These are phyloP conservation scores for Scylla paramamosain DNA, from an alignment of 1,140 invertebrate genomes.

Conservation along the genomic window DNA sequence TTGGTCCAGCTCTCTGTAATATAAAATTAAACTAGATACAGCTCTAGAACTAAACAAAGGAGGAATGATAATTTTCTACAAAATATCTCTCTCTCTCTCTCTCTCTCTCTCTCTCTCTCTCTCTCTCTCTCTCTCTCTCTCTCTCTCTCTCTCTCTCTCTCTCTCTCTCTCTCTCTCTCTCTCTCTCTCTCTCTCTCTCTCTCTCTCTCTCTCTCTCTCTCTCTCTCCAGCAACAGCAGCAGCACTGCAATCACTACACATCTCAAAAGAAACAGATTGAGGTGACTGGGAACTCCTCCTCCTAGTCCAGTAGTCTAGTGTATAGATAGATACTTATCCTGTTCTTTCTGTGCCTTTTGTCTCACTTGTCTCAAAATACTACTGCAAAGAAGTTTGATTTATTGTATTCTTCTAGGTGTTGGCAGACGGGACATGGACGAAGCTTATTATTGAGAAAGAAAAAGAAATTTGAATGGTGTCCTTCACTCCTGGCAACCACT, in stretches of 20 bases:
- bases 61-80: not conserved
- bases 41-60: not conserved
- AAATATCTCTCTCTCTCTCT: too few species aligned
- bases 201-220: too few species aligned
- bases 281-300: not conserved
- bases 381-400: not conserved
- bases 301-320: not conserved
- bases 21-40: not conserved
- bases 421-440: conserved; percentile 68
- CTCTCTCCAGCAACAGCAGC: too few species aligned
- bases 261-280: not conserved
- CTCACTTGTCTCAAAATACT: too few species aligned
- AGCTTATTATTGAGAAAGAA: conserved; percentile 68
- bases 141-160: too few species aligned
- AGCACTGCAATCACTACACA: not conserved
- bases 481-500: not conserved
- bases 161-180: too few species aligned
- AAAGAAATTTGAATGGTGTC: conserved; percentile 68
- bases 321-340: too few species aligned
- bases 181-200: too few species aligned
- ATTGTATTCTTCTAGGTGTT: conserved; percentile 55
- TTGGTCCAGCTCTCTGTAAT: not conserved
- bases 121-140: too few species aligned
- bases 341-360: too few species aligned
- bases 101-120: too few species aligned